A percentile compares a stretch with the other conserved stretches of the same genome.
Conservation (phyloP, 2,797 vertebrate species). For the Enteromius radiatus region DNA sequence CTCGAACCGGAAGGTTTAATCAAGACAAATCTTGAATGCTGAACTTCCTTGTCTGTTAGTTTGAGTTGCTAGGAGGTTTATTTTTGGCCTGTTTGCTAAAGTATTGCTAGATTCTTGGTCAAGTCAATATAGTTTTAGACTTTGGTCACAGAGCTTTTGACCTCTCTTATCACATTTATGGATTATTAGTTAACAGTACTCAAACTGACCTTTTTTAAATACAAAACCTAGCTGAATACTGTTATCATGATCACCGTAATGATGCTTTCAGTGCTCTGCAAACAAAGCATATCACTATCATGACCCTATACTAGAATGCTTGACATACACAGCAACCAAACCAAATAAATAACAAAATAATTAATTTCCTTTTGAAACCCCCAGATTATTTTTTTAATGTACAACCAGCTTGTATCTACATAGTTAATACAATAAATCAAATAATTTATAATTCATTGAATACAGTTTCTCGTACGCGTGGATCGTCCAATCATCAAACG, state of each 20-base stretch:
- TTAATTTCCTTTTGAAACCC: background rate
- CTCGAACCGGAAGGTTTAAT: too few relatives aligned
- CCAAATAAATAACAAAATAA: background rate
- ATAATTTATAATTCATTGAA: background rate
- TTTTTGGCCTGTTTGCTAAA: background rate
- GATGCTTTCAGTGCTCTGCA: background rate
- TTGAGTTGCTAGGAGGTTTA: background rate
- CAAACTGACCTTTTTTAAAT: background rate
- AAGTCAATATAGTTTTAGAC: background rate
- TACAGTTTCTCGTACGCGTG: background rate
- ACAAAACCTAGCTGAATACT: background rate
- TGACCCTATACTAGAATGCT: background rate
- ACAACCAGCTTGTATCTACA: background rate
- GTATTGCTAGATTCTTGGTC: background rate
- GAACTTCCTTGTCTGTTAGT: background rate
- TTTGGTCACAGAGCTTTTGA: background rate
- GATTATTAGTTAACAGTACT: constrained; percentile 15
- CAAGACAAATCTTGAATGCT: background rate
- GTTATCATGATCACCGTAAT: background rate
- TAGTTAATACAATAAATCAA: background rate
- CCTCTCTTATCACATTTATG: background rate
- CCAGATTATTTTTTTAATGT: background rate
- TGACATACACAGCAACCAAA: background rate
- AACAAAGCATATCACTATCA: background rate
- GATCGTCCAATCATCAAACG: constrained; percentile 32